Base-by-base conservation (phyloP, 2,888 invertebrate species). In the Eilema sororculum region DNA sequence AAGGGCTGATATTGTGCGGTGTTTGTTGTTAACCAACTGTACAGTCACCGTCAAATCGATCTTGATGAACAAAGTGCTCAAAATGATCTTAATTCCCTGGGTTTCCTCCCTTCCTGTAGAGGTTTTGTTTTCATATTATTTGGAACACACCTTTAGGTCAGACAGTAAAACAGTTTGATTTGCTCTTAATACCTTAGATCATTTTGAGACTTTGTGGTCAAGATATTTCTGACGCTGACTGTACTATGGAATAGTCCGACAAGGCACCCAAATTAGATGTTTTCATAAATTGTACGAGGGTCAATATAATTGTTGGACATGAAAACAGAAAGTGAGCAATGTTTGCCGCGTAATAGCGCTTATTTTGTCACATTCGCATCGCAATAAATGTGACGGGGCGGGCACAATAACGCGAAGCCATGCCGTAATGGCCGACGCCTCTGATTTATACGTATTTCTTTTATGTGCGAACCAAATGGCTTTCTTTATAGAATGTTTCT, bases 401-500 rank as follows among this genome's bases (percentile, higher is more conserved):
- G 87, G 87, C 85, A 93, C 91, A 93, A 93, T 92, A 93, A 91
- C 88, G 89, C 85, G 86, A 82, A 85, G 84, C 89, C 83, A 86
- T 84, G 86, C 87, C 81, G 89, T 93, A 94, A 95, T 93, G 91
- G 93, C 87, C 86, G 89, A 85, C 91, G 85, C 84, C 85, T 90
- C 93, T 92, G 93, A 94, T 94, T 94, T 94, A 94, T 93, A 91
- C 90, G 90, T 91, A 90, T 93, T 93, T 92, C 92, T 93, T 94
- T 94, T 94, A 93, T 94, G 92, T 90, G 86, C 89, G 86, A 83
- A 89, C 89, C 84, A 89, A 93, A 93, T 93, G 89, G 90, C 87
- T 91, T 91, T 90, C 89, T 90, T 90, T 88, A 89, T 89, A 86
- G 85, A 90, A 88, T 87, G 88, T 88, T 88, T 87, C 86, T 85